Base-by-base conservation (phyloP, 2,888 invertebrate genomes). In the Chouioia cunea region DNA sequence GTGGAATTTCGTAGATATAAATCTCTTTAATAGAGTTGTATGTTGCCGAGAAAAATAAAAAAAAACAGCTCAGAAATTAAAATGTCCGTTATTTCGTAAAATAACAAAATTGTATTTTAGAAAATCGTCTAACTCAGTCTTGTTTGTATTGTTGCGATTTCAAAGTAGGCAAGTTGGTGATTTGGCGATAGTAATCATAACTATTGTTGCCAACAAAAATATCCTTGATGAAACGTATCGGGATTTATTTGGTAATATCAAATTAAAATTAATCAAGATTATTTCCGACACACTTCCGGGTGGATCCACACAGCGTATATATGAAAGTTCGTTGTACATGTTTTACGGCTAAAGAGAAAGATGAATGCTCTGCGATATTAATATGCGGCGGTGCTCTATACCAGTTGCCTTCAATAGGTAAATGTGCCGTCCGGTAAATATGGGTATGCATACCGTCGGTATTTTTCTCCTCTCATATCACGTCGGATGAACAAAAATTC, bases 251-350 rank as follows among this genome's bases (percentile, higher is more conserved):
- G n/a, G n/a, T n/a, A n/a, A n/a, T n/a, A n/a, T 47, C 64, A 67
- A 64, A 69, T 73, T 63, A 69, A 65, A 73, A 58, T 69, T 65
- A 69, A 69, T 69, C 53, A 14, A 36, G 65, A 69, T 73, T 66
- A 65, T 66, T 50, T n/a, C n/a, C n/a, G 63, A 65, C 69, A 66
- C 65, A 65, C 65, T 44, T n/a, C n/a, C 23, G 18, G 27, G 1
- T 15, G 50, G 58, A 46, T 59, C 46, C 27, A 46, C 2, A 12
- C 44, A 23, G 48, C 69, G 43, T 43, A 65, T 58, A 53, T 54
- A 71, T 71, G 67, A 67, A 66, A 71, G 67, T n/a, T n/a, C n/a
- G n/a, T n/a, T n/a, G 4, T 50, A 12, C n/a, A 6, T 50, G 14
- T 50, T 12, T 50, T n/a, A 0, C 16, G 27, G 36, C 6, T 36